Percentiles rank a stretch among this genome's conserved stretches.
Evolutionary conservation across 2,888 invertebrate species (phyloP).

Genomic region (Parnassius mnemosyne): DNA sequence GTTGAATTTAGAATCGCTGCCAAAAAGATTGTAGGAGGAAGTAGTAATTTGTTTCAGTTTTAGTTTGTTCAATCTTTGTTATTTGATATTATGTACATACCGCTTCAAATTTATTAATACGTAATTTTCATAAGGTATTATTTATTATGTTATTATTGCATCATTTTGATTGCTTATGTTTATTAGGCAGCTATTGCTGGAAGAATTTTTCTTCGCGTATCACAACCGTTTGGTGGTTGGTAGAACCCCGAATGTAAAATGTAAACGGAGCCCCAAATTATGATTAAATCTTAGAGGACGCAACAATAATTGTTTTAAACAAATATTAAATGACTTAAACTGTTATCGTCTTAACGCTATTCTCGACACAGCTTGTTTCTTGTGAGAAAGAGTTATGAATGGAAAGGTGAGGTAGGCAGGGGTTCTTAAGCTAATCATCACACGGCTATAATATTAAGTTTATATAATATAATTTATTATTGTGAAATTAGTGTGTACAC

Average conservation of each 20-base stretch:
- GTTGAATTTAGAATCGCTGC: constrained; percentile 52
- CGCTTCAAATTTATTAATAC: constrained; percentile 10
- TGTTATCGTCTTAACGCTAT: too few species aligned
- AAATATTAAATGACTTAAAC: too few species aligned
- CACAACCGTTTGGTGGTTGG: not conserved
- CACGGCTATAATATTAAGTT: too few species aligned
- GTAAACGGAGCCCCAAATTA: too few species aligned
- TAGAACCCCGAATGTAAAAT: not conserved
- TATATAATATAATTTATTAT: too few species aligned
- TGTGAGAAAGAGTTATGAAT: too few species aligned
- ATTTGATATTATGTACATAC: not conserved
- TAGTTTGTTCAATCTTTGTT: not conserved
- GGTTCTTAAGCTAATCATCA: too few species aligned
- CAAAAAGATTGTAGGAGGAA: constrained; percentile 2
- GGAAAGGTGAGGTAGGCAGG: too few species aligned
- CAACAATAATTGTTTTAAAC: too few species aligned
- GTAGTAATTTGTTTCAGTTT: not conserved
- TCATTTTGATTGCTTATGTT: constrained; percentile 3
- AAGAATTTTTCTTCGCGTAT: not conserved
- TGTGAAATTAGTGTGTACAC: too few species aligned
- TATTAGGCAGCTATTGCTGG: constrained; percentile 7
- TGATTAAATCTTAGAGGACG: too few species aligned
- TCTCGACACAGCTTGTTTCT: too few species aligned
- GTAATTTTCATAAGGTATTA: constrained; percentile 10
- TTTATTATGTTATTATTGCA: constrained; percentile 6